phyloP scores from a whole-genome alignment of 2,113 vertebrate species.

The Hepsetus odoe region DNA sequence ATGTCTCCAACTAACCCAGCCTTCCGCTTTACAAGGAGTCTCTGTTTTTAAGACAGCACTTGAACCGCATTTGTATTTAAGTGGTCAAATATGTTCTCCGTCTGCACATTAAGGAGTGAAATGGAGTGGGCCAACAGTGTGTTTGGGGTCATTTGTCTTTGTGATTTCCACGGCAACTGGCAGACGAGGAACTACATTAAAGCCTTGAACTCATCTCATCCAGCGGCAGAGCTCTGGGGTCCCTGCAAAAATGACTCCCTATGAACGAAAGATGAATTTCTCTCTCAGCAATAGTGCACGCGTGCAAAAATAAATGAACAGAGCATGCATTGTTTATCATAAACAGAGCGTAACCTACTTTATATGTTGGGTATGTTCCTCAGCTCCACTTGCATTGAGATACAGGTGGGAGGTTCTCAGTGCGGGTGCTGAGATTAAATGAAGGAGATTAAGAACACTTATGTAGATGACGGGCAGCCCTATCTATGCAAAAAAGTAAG shows the following conservation, averaged over 20 bases:
- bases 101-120: slow-evolving; percentile 21
- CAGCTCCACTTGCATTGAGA: too few relatives aligned
- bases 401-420: too few relatives aligned
- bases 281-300: neutral
- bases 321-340: slow-evolving; percentile 30
- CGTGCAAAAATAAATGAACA: slow-evolving; percentile 25
- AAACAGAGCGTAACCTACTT: neutral
- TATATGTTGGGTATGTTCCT: too few relatives aligned
- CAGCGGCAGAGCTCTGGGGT: slow-evolving; percentile 16
- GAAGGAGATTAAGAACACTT: slow-evolving; percentile 6
- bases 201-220: neutral
- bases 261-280: slow-evolving; percentile 19
- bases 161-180: slow-evolving; percentile 20
- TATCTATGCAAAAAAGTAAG: neutral
- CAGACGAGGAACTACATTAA: slow-evolving; percentile 29
- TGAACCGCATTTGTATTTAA: neutral
- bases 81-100: slow-evolving; percentile 13
- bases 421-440: too few relatives aligned
- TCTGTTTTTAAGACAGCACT: neutral
- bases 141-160: slow-evolving; percentile 5
- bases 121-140: slow-evolving; percentile 5
- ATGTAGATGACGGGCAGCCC: neutral
- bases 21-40: neutral
- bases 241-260: neutral
- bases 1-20: neutral